Percentiles rank a stretch among this genome's conserved stretches.
Conservation (phyloP, 2,113 vertebrate species). For the Lota lota region DNA sequence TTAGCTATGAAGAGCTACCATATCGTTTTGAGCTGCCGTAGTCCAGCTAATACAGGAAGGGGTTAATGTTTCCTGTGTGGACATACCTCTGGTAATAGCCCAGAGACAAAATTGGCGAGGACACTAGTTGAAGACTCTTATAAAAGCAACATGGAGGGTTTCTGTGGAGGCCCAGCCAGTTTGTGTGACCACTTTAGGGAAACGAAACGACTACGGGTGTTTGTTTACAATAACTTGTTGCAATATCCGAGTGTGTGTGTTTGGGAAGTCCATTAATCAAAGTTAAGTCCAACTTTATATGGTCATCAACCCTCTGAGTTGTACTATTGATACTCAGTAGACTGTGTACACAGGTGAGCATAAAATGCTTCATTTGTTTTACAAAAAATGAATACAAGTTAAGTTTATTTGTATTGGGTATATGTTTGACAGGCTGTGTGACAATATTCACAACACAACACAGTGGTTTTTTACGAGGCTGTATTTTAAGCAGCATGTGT, state of each 20-base stretch:
- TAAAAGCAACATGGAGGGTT: slow-evolving; percentile 36
- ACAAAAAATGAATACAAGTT: too few species aligned
- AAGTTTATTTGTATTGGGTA: too few species aligned
- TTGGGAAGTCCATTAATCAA: slow-evolving; percentile 13
- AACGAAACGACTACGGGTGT: not conserved
- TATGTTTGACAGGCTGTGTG: too few species aligned
- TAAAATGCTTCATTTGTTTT: too few species aligned
- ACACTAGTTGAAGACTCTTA: slow-evolving; percentile 1
- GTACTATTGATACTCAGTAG: not conserved
- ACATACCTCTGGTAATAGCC: slow-evolving; percentile 27
- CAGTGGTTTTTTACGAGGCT: too few species aligned
- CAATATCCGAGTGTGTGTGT: not conserved
- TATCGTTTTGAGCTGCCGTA: too few species aligned
- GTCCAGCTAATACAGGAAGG: slow-evolving; percentile 54
- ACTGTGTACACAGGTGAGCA: too few species aligned
- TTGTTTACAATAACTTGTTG: not conserved
- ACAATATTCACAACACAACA: too few species aligned
- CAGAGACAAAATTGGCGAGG: slow-evolving; percentile 5
- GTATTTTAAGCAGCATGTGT: too few species aligned
- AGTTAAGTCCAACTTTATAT: slow-evolving; percentile 60
- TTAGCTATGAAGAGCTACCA: too few species aligned
- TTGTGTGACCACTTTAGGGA: slow-evolving; percentile 41
- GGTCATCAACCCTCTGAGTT: slow-evolving; percentile 48
- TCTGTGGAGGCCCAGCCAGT: slow-evolving; percentile 13
- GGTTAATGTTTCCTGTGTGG: slow-evolving; percentile 66